Evolutionary conservation across 2,888 invertebrate species (phyloP), one percentile per base, ranked within the genome.

Genomic region (Lissocephala sabroskyi): DNA sequence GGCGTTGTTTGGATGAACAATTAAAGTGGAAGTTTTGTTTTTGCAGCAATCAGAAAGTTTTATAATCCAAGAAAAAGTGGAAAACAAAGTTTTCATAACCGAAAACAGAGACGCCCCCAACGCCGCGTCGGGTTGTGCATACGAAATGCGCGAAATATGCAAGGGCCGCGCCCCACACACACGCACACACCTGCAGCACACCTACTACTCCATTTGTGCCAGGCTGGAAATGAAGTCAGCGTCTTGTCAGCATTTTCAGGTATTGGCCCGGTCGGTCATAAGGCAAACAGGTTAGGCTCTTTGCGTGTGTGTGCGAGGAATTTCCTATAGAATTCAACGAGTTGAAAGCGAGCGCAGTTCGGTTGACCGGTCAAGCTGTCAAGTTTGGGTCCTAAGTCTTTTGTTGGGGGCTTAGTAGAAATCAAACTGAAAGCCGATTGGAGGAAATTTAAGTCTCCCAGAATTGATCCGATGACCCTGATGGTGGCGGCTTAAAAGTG

Each of bases 261-360:
- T 32, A 10, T 32, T 32, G 32, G n/a, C 35, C 7, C 23, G 23
- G 23, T 5, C 23, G 7, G 7, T 23, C 23, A 7, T 5, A 23
- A 23, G 7, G 23, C 3, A 23, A 5, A 3, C 7, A 7, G 7
- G 3, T 23, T 23, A 3, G 23, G 23, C 23, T 30, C 13, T 40
- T 13, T 41, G 29, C 43, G 41, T 46, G 45, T 14, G 35, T 41
- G 37, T 35, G 49, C 19, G 16, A 16, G 28, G 29, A 18, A 37
- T n/a, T n/a, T n/a, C n/a, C n/a, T n/a, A n/a, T n/a, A n/a, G n/a
- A n/a, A n/a, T n/a, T n/a, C n/a, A 23, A 7, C 23, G 23, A 52
- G 49, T 45, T 61, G 35, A 54, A 53, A 75, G 61, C 56, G 61
- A 62, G 52, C 46, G 62, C 43, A 42, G 49, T 40, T 39, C 13